phyloP scores from a whole-genome alignment of 2,113 vertebrate species.

The Poeciliopsis occidentalis region DNA sequence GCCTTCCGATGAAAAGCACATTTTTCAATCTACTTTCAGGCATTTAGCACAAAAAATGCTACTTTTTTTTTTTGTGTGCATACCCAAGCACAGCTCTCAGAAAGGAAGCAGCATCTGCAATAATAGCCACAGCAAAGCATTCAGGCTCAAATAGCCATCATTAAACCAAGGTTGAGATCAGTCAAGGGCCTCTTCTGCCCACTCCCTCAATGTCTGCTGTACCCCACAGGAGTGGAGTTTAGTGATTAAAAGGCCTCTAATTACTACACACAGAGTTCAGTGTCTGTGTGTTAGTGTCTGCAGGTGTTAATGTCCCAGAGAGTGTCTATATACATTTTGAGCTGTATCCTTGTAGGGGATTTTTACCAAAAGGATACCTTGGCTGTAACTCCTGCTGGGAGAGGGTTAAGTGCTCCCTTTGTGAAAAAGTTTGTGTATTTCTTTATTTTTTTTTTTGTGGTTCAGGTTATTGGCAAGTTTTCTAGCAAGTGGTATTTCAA shows the following conservation, averaged over 20 bases:
- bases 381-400: slow-evolving; percentile 45
- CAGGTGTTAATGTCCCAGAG: slow-evolving; percentile 9
- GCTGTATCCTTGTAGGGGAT: slow-evolving; percentile 29
- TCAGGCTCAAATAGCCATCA: slow-evolving; percentile 60
- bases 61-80: no score
- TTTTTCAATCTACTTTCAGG: neutral
- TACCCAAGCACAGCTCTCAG: neutral
- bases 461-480: slow-evolving; percentile 51
- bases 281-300: slow-evolving; percentile 13
- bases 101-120: slow-evolving; percentile 46
- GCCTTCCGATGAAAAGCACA: neutral
- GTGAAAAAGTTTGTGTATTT: slow-evolving; percentile 49
- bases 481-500: slow-evolving; percentile 64
- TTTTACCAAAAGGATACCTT: slow-evolving; percentile 70
- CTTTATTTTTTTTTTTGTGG: slow-evolving; percentile 33
- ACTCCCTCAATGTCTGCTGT: slow-evolving; percentile 47
- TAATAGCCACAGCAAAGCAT: slow-evolving; percentile 51
- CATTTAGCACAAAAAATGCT: neutral
- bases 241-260: slow-evolving; percentile 74
- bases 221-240: slow-evolving; percentile 61
- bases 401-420: slow-evolving; percentile 47
- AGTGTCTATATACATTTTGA: slow-evolving; percentile 11
- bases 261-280: slow-evolving; percentile 50
- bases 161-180: slow-evolving; percentile 76
- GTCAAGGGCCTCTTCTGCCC: slow-evolving; percentile 62